phyloP scores from a whole-genome alignment of 1,140 invertebrate species.

The Hylyphantes graminicola region DNA sequence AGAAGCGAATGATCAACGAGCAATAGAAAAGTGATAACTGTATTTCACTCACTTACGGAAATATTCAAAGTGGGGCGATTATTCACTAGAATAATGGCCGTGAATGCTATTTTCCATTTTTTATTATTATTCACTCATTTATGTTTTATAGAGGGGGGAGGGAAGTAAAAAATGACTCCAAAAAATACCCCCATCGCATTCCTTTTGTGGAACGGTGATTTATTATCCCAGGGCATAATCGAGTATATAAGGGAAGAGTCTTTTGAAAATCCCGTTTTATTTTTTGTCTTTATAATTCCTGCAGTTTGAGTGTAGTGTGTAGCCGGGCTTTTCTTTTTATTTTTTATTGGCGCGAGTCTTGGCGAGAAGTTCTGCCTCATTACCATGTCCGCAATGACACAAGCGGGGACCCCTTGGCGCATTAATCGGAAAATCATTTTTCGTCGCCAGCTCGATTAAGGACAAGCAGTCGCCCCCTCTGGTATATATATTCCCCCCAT shows the following conservation, averaged over 20 bases:
- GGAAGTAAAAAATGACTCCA: constrained; percentile 20
- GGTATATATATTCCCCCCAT: neutral
- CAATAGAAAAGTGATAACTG: constrained; percentile 61
- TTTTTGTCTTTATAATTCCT: constrained; percentile 41
- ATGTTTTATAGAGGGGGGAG: neutral
- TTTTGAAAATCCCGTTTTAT: constrained; percentile 4
- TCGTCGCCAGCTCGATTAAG: constrained; percentile 57
- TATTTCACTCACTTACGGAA: constrained; percentile 59
- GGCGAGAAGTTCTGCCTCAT: constrained; percentile 58
- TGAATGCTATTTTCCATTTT: constrained; percentile 43
- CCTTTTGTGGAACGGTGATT: constrained; percentile 55
- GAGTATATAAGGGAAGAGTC: constrained; percentile 39
- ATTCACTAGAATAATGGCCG: constrained; percentile 57
- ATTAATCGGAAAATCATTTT: constrained; percentile 61
- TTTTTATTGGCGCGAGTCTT: constrained; percentile 49
- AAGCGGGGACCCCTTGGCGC: constrained; percentile 34
- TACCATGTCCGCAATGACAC: constrained; percentile 58
- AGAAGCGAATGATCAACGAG: constrained; percentile 54
- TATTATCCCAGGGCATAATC: constrained; percentile 48
- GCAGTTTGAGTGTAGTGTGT: neutral
- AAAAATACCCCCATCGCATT: constrained; percentile 40
- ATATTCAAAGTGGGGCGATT: constrained; percentile 61
- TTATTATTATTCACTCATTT: neutral
- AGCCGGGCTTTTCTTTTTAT: neutral
- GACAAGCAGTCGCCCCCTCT: constrained; percentile 36